Base-by-base conservation (phyloP, 2,888 invertebrate genomes). In the Eupithecia dodoneata region DNA sequence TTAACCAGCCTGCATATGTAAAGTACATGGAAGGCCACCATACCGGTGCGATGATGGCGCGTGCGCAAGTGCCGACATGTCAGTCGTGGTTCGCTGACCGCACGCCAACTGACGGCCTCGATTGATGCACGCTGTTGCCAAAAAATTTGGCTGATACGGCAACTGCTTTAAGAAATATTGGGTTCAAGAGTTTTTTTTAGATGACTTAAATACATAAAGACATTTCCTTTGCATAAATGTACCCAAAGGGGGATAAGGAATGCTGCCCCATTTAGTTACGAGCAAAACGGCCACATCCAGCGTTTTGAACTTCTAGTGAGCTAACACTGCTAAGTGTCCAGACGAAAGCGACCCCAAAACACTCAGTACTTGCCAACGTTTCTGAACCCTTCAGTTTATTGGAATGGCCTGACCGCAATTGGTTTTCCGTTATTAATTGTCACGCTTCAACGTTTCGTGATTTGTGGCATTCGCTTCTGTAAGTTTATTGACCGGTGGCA, bases 11-110 rank as follows among this genome's bases (percentile, higher is more conserved):
- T 65, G 74, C 72, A 18, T 74, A 30, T 74, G 49, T 74, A 73
- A 74, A 72, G 69, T 78, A 76, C 76, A 76, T 18, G 71, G 71
- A 55, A 55, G 55, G 18, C 49, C 49, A 71, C 52, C 71, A 63
- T 66, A 52, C 72, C 67, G 67, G n/a, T n/a, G 67, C 78, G 67
- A 59, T 18, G 63, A 30, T 30, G 84, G 86, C 80, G 86, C 86
- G 88, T 87, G 85, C 86, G 80, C 87, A 84, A 87, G 88, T 86
- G 86, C 86, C 83, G 86, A 87, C 87, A 85, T 87, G 86, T 79
- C 74, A 72, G 78, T 85, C 86, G 84, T 87, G 87, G 93, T 90
- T 92, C 91, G 87, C 84, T 90, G 93, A 92, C 90, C 92, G 87
- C 85, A 80, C 83, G 83, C 79, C 83, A 84, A 83, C 82, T 79